Conservation (phyloP, 2,888 invertebrate genomes). For the Plagodis dolabraria region DNA sequence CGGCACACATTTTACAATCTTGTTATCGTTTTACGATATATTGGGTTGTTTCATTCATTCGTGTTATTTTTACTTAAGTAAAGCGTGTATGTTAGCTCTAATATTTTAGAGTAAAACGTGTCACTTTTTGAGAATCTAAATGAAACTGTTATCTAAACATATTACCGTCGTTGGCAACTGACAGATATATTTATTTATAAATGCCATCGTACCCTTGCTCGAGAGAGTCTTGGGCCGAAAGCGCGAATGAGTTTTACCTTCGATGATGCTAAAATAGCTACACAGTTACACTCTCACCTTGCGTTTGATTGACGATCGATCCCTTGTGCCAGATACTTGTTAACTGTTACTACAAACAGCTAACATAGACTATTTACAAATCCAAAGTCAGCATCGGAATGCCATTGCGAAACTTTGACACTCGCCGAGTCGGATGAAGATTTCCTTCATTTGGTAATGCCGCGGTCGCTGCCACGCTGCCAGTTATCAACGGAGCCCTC, state of each 20-base stretch:
- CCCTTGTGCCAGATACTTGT: slow-evolving; percentile 82
- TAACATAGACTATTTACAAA: slow-evolving; percentile 55
- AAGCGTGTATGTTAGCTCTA: background rate
- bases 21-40: slow-evolving; percentile 40
- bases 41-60: slow-evolving; percentile 49
- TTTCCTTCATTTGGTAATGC: slow-evolving; percentile 50
- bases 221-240: slow-evolving; percentile 82
- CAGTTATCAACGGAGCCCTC: slow-evolving; percentile 53
- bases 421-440: slow-evolving; percentile 47
- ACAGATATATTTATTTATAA: slow-evolving; percentile 79
- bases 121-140: slow-evolving; percentile 2
- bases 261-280: slow-evolving; percentile 83
- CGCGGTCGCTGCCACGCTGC: slow-evolving; percentile 44
- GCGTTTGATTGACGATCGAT: slow-evolving; percentile 85
- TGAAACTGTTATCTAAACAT: slow-evolving; percentile 38
- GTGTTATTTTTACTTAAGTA: slow-evolving; percentile 5
- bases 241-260: slow-evolving; percentile 83
- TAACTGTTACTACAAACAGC: slow-evolving; percentile 72
- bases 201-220: slow-evolving; percentile 76
- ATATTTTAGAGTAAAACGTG: slow-evolving; percentile 19
- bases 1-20: slow-evolving; percentile 48
- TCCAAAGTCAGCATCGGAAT: slow-evolving; percentile 49
- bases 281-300: slow-evolving; percentile 82
- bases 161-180: slow-evolving; percentile 69
- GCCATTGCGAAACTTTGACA: slow-evolving; percentile 52